These are phyloP conservation scores for Coranthus polyacanthus DNA, from an alignment of 2,797 vertebrate species.

Conservation along the genomic window DNA sequence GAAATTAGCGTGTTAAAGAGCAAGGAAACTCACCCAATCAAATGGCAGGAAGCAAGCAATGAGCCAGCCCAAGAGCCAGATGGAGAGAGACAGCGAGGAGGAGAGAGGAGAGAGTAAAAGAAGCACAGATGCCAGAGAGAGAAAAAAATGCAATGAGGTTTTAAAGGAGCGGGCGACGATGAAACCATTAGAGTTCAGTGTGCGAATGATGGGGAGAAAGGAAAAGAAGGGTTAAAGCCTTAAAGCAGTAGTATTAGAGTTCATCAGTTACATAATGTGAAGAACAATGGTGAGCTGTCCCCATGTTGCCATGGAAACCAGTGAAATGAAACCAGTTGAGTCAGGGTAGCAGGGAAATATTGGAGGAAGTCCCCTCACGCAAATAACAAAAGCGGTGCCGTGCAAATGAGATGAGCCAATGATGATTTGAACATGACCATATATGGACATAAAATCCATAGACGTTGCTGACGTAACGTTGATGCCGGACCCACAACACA, in stretches of 20 bases:
- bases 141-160: slow-evolving; percentile 55
- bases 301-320: slow-evolving; percentile 39
- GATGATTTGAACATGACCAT: neutral
- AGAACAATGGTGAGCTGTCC: slow-evolving; percentile 38
- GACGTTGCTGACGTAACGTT: slow-evolving; percentile 1
- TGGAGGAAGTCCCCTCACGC: slow-evolving; percentile 41
- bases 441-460: slow-evolving; percentile 6
- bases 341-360: slow-evolving; percentile 32
- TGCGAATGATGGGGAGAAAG: slow-evolving; percentile 52
- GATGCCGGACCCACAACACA: slow-evolving; percentile 8
- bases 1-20: slow-evolving; percentile 80
- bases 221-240: slow-evolving; percentile 69
- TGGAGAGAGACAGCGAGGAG: slow-evolving; percentile 65
- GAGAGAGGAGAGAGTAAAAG: slow-evolving; percentile 42
- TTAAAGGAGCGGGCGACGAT: slow-evolving; percentile 49
- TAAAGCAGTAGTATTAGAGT: slow-evolving; percentile 67
- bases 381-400: neutral
- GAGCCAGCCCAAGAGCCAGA: slow-evolving; percentile 91
- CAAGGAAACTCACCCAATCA: slow-evolving; percentile 95
- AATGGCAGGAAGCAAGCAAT: slow-evolving; percentile 94
- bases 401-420: slow-evolving; percentile 23
- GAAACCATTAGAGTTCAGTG: slow-evolving; percentile 48
- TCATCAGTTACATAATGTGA: slow-evolving; percentile 57
- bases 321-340: slow-evolving; percentile 26
- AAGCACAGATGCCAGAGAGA: slow-evolving; percentile 61